Conservation (phyloP, 2,888 invertebrate species). For the Mythimna pallens region DNA sequence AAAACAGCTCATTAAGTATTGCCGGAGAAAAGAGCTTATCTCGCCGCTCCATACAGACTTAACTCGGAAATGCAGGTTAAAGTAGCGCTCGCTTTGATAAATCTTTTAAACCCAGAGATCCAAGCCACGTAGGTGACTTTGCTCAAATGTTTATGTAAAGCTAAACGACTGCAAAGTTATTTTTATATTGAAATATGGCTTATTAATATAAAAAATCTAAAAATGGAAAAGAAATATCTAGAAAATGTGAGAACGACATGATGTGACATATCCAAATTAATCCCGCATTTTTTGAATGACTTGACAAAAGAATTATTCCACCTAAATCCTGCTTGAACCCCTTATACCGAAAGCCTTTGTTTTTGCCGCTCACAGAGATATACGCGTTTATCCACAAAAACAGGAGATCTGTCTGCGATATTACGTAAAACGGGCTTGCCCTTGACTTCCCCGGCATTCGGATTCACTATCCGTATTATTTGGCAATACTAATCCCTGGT, state of each 20-base stretch:
- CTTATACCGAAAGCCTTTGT: constrained; percentile 35
- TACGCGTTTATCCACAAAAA: constrained; percentile 39
- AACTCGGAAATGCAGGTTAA: constrained; percentile 33
- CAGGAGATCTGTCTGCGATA: constrained; percentile 33
- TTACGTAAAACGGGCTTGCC: constrained; percentile 42
- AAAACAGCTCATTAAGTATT: constrained; percentile 42
- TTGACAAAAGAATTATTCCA: constrained; percentile 1
- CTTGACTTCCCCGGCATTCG: constrained; percentile 39
- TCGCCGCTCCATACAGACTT: constrained; percentile 23
- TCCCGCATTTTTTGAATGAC: neutral
- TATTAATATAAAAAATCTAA: neutral
- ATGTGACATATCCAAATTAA: neutral
- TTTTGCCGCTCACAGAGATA: constrained; percentile 42
- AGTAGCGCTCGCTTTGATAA: constrained; percentile 24
- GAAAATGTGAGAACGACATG: neutral
- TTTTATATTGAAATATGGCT: neutral
- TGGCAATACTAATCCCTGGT: constrained; percentile 43
- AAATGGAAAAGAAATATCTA: neutral
- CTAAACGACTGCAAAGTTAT: neutral
- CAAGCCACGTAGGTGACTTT: neutral
- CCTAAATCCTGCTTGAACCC: constrained; percentile 11
- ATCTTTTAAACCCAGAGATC: constrained; percentile 28
- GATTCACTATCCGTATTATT: constrained; percentile 45
- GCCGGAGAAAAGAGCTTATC: constrained; percentile 39
- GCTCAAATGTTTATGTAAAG: neutral